These are phyloP conservation scores for Diploscapter pachys DNA, from an alignment of 1,140 invertebrate species.

Conservation along the genomic window DNA sequence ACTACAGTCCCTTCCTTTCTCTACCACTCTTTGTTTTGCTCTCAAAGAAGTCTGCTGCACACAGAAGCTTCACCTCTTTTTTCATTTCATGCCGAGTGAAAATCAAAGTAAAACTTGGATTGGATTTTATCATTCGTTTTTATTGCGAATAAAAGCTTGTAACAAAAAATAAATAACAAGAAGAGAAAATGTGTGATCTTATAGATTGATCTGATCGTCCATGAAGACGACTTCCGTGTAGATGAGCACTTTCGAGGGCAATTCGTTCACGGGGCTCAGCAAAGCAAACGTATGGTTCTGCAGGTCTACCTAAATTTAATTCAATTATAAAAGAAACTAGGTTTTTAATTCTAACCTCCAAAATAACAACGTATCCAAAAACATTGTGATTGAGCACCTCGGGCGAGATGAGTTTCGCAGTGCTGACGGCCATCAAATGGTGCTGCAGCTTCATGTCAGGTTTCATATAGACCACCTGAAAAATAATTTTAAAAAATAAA, in stretches of 20 bases:
- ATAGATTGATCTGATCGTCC: constrained; percentile 8
- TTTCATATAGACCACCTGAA: constrained; percentile 14
- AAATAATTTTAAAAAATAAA: constrained; percentile 2
- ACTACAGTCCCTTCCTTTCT: too few relatives aligned
- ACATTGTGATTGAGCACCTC: constrained; percentile 17
- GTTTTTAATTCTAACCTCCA: constrained; percentile 11
- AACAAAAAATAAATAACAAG: too few relatives aligned
- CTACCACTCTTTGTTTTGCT: too few relatives aligned
- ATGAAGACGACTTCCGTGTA: constrained; percentile 22
- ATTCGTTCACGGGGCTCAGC: constrained; percentile 15
- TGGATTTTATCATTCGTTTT: too few relatives aligned
- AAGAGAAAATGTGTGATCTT: too few relatives aligned
- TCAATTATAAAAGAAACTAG: constrained; percentile 1
- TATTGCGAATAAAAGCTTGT: too few relatives aligned
- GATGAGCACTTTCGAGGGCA: constrained; percentile 28
- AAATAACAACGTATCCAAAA: constrained; percentile 20
- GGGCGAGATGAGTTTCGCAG: constrained; percentile 7
- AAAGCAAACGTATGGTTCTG: constrained; percentile 13
- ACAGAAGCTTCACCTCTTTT: too few relatives aligned
- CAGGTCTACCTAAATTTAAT: constrained; percentile 17
- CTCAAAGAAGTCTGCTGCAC: too few relatives aligned
- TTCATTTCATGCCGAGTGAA: too few relatives aligned
- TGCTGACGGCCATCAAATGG: constrained; percentile 14
- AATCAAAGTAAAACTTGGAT: too few relatives aligned
- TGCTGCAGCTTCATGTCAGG: constrained; percentile 4